Percentiles rank a stretch among this genome's conserved stretches.
phyloP scores from a whole-genome alignment of 92 coral and sea anemone species.

The Virgularia gustaviana region DNA sequence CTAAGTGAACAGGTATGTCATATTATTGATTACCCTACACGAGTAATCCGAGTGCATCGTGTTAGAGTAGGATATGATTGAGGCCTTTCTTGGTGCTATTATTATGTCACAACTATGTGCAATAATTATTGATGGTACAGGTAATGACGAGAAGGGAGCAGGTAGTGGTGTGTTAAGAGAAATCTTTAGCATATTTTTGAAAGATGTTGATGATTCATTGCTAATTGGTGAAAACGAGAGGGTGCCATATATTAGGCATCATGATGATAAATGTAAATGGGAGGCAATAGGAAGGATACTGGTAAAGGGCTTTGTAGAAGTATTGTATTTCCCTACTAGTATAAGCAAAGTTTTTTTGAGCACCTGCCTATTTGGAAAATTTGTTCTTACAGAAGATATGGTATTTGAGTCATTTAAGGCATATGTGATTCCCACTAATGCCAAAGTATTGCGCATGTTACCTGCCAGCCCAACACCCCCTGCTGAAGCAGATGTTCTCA shows the following conservation, averaged over 20 bases:
- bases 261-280: slow-evolving; percentile 55
- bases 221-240: slow-evolving; percentile 52
- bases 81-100: too few relatives aligned
- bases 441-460: slow-evolving; percentile 31
- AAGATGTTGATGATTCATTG: slow-evolving; percentile 52
- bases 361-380: slow-evolving; percentile 48
- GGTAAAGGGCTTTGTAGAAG: slow-evolving; percentile 39
- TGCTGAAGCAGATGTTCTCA: slow-evolving; percentile 37
- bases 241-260: slow-evolving; percentile 54
- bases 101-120: too few relatives aligned
- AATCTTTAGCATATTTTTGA: slow-evolving; percentile 54
- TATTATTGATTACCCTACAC: too few relatives aligned
- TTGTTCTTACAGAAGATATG: slow-evolving; percentile 9
- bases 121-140: slow-evolving; percentile 44
- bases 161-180: slow-evolving; percentile 58
- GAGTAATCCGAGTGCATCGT: too few relatives aligned
- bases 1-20: too few relatives aligned
- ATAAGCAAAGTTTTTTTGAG: slow-evolving; percentile 36
- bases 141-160: slow-evolving; percentile 41
- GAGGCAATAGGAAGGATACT: slow-evolving; percentile 58
- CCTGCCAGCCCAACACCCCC: slow-evolving; percentile 20
- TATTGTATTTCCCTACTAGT: slow-evolving; percentile 44
- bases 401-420: slow-evolving; percentile 41
- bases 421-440: slow-evolving; percentile 44
- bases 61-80: too few relatives aligned